phyloP scores from a whole-genome alignment of 2,797 vertebrate genomes.

The Pseudotriccus pelzelni region DNA sequence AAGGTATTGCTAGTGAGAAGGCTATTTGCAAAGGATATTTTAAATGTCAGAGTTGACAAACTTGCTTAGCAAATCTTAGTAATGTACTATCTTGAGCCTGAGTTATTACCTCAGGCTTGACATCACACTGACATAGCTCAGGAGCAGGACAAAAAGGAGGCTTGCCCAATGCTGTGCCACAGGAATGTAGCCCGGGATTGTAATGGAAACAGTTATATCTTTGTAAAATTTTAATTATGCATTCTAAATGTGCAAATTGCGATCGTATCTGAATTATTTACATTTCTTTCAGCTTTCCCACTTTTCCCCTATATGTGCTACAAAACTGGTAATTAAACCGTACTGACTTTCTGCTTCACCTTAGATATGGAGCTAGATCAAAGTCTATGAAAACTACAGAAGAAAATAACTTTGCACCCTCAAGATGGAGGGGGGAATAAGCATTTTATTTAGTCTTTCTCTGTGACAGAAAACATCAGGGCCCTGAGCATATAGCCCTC shows the following conservation, averaged over 20 bases:
- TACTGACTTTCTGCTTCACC: background rate
- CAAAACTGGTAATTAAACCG: background rate
- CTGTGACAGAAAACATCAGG: background rate
- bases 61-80: background rate
- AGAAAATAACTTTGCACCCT: background rate
- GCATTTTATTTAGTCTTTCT: background rate
- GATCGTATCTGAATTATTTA: background rate
- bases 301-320: background rate
- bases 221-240: background rate
- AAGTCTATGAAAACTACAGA: background rate
- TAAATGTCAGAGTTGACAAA: background rate
- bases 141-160: background rate
- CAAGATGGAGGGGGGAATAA: background rate
- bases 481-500: background rate
- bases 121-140: background rate
- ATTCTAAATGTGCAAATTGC: background rate
- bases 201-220: background rate
- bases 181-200: background rate
- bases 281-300: background rate
- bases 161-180: background rate
- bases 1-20: background rate
- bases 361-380: background rate
- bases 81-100: background rate
- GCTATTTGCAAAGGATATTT: background rate
- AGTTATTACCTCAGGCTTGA: background rate